phyloP scores from a whole-genome alignment of 2,113 vertebrate species.

The Edolisoma coerulescens region DNA sequence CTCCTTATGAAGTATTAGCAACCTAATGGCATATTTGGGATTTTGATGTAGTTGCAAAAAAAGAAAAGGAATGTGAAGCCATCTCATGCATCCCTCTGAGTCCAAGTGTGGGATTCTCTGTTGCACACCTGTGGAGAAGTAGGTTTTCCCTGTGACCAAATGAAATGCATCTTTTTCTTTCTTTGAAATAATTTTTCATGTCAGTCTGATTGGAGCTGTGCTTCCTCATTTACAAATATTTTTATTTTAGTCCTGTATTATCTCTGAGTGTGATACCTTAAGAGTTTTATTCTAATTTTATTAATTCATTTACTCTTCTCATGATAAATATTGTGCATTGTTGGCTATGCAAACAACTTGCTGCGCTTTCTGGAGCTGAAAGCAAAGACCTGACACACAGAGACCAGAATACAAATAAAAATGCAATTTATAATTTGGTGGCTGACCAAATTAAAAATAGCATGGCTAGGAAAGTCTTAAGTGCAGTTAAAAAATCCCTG shows the following conservation, averaged over 20 bases:
- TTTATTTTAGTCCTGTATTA: not conserved
- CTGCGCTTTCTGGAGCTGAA: not conserved
- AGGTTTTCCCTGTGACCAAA: not conserved
- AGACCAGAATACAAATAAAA: not conserved
- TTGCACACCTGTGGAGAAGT: not conserved
- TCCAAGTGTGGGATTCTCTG: not conserved
- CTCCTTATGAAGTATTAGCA: not conserved
- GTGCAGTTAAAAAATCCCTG: not conserved
- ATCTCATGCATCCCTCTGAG: not conserved
- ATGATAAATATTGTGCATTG: not conserved
- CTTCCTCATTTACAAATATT: not conserved
- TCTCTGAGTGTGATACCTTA: not conserved
- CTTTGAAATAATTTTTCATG: not conserved
- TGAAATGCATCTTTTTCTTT: not conserved
- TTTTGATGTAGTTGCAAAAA: not conserved
- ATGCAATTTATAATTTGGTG: not conserved
- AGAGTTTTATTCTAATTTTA: constrained; percentile 30
- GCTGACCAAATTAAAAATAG: not conserved
- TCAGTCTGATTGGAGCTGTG: not conserved
- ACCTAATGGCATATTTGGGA: not conserved
- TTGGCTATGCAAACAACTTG: not conserved
- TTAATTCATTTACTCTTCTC: constrained; percentile 10
- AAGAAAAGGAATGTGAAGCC: not conserved
- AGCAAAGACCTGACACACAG: not conserved
- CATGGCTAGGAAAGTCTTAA: not conserved